Evolutionary conservation across 2,113 vertebrate species (phyloP), one percentile per base, ranked within the genome.

Genomic region (Prolemur simus): DNA sequence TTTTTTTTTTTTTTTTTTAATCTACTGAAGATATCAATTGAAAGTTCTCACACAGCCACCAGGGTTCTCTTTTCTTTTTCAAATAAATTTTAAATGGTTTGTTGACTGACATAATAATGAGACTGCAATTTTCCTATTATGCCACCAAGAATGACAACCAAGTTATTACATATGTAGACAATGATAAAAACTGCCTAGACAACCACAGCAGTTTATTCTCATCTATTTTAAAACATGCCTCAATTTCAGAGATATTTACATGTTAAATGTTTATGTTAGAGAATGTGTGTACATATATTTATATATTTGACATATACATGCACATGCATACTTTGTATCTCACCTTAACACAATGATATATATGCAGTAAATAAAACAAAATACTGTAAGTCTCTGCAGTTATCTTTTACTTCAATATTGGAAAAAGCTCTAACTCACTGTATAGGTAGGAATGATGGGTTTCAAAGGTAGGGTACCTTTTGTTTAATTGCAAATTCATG

Each of bases 401-500:
- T 34, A 14, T 2, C 23, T 82, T 80, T 56, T 8, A 34, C 12
- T 13, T 93, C 15, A 93, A 49, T 77, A 76, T 8, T 45, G 5
- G 13, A 25, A 21, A 63, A 94, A 81, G 6, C 5, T 42, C 17
- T 37, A 64, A 27, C 4, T 69, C 29, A 74, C 3, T 68, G 0
- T 63, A 17, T 6, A 73, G 27, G 0, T 63, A 39, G n/a, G 47
- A 92, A 47, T 49, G 20, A 74, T 66, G 14, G 3, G 5, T 84
- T 96, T 92, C 49, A 27, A 83, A 88, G 66, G 4, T 3, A 73
- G n/a, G 68, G 23, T n/a, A 27, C 39, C 0, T 68, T 34, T 94
- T 83, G n/a, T 95, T 97, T 87, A 68, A 94, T 81, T 66, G 11
- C 15, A 94, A 94, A 81, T 80, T 77, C 0, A 42, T 68, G 17